Base-by-base conservation (phyloP, 2,797 vertebrate genomes). In the Enteromius radiatus region DNA sequence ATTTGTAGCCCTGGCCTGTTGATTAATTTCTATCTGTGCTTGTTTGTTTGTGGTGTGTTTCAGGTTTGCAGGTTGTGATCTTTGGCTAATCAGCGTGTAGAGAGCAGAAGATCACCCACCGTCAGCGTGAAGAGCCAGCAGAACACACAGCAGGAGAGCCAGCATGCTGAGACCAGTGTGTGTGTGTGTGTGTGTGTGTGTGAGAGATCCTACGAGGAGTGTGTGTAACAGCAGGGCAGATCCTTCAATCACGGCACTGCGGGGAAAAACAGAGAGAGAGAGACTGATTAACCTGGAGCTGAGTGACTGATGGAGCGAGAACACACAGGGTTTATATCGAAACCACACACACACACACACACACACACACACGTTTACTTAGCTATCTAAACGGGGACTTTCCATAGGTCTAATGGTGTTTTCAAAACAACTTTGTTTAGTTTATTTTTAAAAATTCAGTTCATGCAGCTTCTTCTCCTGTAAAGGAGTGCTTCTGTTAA, bases 71-170 rank as follows among this genome's bases (percentile, higher is more conserved):
- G 67, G 80, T 85, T 87, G 9, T 12, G 82, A 84, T 89, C 74
- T 89, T 63, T 70, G 77, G 56, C 11, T 84, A 92, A 91, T 85
- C 85, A 88, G 65, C 81, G 86, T 85, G 83, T 70, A 86, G 2
- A 43, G 67, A 49, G 70, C 75, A 81, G 63, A 28, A 68, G 4
- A 43, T 88, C 85, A 95, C 94, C 89, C 89, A 95, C 95, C 93
- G 85, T 89, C 85, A 80, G 91, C 86, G 80, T 90, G 91, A 80
- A 91, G 70, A 31, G 89, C 89, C 88, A 94, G 90, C 88, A 94
- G 87, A 23, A 84, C 54, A 19, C 85, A 76, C 86, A 94, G 87
- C 90, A 95, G 91, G 85, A 94, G 86, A 86, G 87, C 82, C 86
- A 93, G 88, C 93, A 94, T 94, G 31, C 17, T 15, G 71, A 82